Percentiles rank a stretch among this genome's conserved stretches.
phyloP scores from a whole-genome alignment of 2,888 invertebrate species.

The Drosophila anomalata region DNA sequence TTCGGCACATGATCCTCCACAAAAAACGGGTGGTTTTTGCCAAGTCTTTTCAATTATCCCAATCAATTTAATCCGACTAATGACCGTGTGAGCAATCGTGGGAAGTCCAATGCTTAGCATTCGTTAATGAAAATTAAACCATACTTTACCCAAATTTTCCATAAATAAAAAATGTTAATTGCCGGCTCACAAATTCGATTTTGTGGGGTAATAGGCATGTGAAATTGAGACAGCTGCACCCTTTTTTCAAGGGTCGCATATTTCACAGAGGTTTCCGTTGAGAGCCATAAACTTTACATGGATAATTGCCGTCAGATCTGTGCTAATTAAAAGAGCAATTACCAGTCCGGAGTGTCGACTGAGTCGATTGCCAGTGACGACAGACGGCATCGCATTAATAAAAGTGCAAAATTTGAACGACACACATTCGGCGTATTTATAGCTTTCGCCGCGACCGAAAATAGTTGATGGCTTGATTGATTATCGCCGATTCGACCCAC shows the following conservation, averaged over 20 bases:
- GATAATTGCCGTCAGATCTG: slow-evolving; percentile 56
- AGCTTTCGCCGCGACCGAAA: slow-evolving; percentile 46
- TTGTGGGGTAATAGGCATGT: background rate
- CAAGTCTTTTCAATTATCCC: slow-evolving; percentile 15
- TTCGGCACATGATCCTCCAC: slow-evolving; percentile 8
- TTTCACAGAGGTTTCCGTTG: background rate
- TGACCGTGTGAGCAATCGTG: slow-evolving; percentile 15
- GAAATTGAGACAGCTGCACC: slow-evolving; percentile 2
- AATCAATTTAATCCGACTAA: slow-evolving; percentile 10
- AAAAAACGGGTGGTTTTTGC: background rate
- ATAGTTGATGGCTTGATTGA: slow-evolving; percentile 42
- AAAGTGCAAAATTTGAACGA: slow-evolving; percentile 23
- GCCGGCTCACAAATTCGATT: background rate
- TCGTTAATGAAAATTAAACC: slow-evolving; percentile 21
- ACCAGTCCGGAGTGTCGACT: slow-evolving; percentile 7
- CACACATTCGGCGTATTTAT: slow-evolving; percentile 46
- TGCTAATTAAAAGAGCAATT: slow-evolving; percentile 59
- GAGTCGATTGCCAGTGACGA: slow-evolving; percentile 22
- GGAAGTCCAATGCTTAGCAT: slow-evolving; percentile 10
- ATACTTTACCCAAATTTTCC: slow-evolving; percentile 17
- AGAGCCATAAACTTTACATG: slow-evolving; percentile 31
- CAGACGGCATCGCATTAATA: slow-evolving; percentile 17
- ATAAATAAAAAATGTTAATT: slow-evolving; percentile 28
- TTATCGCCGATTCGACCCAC: slow-evolving; percentile 21
- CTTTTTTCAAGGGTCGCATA: background rate